Evolutionary conservation across 2,888 invertebrate species (phyloP).

Genomic region (Reticulitermes lucifugus): DNA sequence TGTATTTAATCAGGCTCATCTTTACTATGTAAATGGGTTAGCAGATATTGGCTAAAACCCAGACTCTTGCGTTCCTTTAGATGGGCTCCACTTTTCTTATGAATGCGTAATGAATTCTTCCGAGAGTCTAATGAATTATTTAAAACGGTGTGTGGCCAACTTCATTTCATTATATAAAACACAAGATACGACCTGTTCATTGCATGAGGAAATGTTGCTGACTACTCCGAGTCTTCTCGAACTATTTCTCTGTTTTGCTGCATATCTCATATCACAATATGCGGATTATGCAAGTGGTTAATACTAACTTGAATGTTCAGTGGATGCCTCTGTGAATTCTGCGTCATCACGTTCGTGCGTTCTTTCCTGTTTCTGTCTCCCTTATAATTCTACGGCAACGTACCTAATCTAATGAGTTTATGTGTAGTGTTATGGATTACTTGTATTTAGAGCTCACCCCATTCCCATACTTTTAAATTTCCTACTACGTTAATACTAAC

Average conservation of each 20-base stretch:
- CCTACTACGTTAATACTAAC: no score
- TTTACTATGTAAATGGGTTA: conserved; percentile 26
- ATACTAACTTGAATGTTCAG: background rate
- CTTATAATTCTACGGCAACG: no score
- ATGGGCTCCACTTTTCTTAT: conserved; percentile 15
- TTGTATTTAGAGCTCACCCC: no score
- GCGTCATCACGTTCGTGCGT: no score
- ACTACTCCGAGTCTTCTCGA: background rate
- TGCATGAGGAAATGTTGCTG: background rate
- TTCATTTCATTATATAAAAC: conserved; percentile 39
- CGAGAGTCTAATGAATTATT: conserved; percentile 41
- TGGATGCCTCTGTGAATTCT: background rate
- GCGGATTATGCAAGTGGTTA: background rate
- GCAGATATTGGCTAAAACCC: conserved; percentile 27
- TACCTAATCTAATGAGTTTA: no score
- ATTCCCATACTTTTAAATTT: no score
- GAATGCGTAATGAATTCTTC: conserved; percentile 41
- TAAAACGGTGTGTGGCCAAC: conserved; percentile 38
- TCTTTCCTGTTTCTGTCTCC: no score
- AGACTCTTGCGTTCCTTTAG: background rate
- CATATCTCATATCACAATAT: conserved; percentile 11
- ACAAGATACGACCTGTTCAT: conserved; percentile 5
- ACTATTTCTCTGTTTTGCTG: background rate
- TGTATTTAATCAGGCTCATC: conserved; percentile 36
- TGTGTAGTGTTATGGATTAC: no score